Percentiles rank a stretch among this genome's conserved stretches.
phyloP scores from a whole-genome alignment of 2,888 invertebrate genomes.

The Acrocera orbiculus region DNA sequence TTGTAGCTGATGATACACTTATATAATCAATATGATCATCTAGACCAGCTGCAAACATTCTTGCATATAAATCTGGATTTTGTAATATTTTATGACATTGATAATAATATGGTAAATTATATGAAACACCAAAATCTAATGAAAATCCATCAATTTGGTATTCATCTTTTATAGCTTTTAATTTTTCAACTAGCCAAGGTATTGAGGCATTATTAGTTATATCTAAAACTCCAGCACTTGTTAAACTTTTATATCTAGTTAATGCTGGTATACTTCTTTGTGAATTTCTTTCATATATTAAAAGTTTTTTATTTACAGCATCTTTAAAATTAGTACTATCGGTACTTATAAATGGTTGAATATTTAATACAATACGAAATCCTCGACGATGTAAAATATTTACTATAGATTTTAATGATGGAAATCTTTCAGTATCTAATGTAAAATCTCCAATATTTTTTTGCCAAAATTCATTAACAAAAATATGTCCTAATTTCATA shows the following conservation, averaged over 20 bases:
- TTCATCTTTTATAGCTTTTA: slow-evolving; percentile 49
- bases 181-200: slow-evolving; percentile 59
- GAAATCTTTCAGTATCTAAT: slow-evolving; percentile 62
- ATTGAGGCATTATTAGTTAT: slow-evolving; percentile 66
- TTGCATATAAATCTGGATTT: slow-evolving; percentile 72
- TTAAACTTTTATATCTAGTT: slow-evolving; percentile 61
- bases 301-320: slow-evolving; percentile 52
- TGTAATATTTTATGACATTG: slow-evolving; percentile 52
- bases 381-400: slow-evolving; percentile 66
- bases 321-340: slow-evolving; percentile 69
- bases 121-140: slow-evolving; percentile 64
- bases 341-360: slow-evolving; percentile 79
- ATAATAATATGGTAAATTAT: slow-evolving; percentile 74
- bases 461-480: slow-evolving; percentile 72
- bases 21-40: slow-evolving; percentile 43
- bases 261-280: slow-evolving; percentile 66
- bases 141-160: slow-evolving; percentile 75
- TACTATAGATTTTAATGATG: slow-evolving; percentile 57
- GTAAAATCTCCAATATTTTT: slow-evolving; percentile 68
- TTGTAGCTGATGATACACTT: slow-evolving; percentile 68
- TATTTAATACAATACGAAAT: slow-evolving; percentile 72
- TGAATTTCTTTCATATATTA: slow-evolving; percentile 63
- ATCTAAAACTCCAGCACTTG: slow-evolving; percentile 72
- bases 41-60: slow-evolving; percentile 47
- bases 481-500: slow-evolving; percentile 58